Percentiles rank a stretch among this genome's conserved stretches.
phyloP scores from a whole-genome alignment of 2,797 vertebrate species.

The Pempheris klunzingeri region DNA sequence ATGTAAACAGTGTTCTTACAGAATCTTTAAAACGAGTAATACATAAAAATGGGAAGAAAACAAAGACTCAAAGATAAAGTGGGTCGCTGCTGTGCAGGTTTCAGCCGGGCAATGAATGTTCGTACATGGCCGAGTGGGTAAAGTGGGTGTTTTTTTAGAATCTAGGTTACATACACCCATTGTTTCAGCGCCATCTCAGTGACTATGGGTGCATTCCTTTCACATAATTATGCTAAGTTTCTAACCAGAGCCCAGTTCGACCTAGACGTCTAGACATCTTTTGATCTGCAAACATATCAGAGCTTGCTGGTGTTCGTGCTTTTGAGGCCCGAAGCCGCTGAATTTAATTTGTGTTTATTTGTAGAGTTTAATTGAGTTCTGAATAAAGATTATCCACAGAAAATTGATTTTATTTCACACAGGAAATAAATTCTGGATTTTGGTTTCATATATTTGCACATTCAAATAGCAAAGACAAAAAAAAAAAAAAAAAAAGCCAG shows the following conservation, averaged over 20 bases:
- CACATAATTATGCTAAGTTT: not conserved
- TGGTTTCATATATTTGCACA: not conserved
- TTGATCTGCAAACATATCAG: not conserved
- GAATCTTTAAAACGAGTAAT: too few relatives aligned
- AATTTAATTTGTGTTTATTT: too few relatives aligned
- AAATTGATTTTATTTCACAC: not conserved
- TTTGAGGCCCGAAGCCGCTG: too few relatives aligned
- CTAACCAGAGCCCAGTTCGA: not conserved
- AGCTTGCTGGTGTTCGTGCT: not conserved
- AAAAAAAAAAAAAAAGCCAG: too few relatives aligned
- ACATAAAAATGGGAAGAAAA: too few relatives aligned
- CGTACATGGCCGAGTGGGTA: not conserved
- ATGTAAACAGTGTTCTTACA: too few relatives aligned
- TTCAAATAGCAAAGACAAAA: not conserved
- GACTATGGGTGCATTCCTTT: not conserved
- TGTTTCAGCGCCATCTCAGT: not conserved
- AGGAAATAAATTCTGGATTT: constrained; percentile 4
- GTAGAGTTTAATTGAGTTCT: constrained; percentile 1
- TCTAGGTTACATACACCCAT: not conserved
- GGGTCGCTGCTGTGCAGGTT: too few relatives aligned
- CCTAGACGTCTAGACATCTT: not conserved
- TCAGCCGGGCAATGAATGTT: too few relatives aligned
- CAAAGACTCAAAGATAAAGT: too few relatives aligned
- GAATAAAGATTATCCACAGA: constrained; percentile 1
- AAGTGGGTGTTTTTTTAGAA: not conserved